Conservation (phyloP, 2,888 invertebrate genomes). For the Caenorhabditis wallacei region DNA sequence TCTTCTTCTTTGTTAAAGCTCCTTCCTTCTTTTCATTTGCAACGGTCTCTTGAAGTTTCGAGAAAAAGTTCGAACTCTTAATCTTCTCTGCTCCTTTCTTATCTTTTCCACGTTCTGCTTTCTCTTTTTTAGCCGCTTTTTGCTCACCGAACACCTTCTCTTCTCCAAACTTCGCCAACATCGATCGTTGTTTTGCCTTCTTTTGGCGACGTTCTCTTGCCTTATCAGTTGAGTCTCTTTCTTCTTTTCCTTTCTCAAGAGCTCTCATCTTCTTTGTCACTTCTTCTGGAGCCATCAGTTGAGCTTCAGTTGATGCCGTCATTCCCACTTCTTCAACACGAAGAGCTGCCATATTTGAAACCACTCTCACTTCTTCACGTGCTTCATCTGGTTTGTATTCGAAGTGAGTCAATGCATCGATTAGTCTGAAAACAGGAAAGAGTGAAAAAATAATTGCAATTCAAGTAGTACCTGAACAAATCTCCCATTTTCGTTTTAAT, state of each 20-base stretch:
- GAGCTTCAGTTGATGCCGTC: slow-evolving; percentile 85
- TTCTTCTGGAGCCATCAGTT: slow-evolving; percentile 80
- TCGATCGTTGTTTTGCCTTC: slow-evolving; percentile 89
- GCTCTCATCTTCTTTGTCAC: slow-evolving; percentile 77
- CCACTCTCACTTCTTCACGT: slow-evolving; percentile 91
- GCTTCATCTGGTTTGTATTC: slow-evolving; percentile 90
- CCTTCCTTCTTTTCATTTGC: slow-evolving; percentile 60
- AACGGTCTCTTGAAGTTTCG: slow-evolving; percentile 71
- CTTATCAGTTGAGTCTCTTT: slow-evolving; percentile 91
- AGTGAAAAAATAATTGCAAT: no score
- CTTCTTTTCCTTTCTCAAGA: slow-evolving; percentile 86
- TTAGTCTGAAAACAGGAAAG: slow-evolving; percentile 85
- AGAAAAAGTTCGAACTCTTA: slow-evolving; percentile 70
- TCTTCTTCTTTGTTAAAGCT: slow-evolving; percentile 64
- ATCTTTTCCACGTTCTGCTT: slow-evolving; percentile 52
- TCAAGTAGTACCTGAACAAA: slow-evolving; percentile 86
- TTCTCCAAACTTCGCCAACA: slow-evolving; percentile 67
- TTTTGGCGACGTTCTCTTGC: slow-evolving; percentile 92
- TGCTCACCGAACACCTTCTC: slow-evolving; percentile 66
- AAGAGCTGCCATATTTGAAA: slow-evolving; percentile 93
- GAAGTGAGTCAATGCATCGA: slow-evolving; percentile 95
- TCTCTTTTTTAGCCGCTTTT: slow-evolving; percentile 61
- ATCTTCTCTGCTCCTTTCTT: slow-evolving; percentile 45
- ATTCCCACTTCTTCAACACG: slow-evolving; percentile 97
- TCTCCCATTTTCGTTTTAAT: slow-evolving; percentile 89